These are phyloP conservation scores for Crenuchus spilurus DNA, from an alignment of 2,797 vertebrate genomes.

Conservation along the genomic window DNA sequence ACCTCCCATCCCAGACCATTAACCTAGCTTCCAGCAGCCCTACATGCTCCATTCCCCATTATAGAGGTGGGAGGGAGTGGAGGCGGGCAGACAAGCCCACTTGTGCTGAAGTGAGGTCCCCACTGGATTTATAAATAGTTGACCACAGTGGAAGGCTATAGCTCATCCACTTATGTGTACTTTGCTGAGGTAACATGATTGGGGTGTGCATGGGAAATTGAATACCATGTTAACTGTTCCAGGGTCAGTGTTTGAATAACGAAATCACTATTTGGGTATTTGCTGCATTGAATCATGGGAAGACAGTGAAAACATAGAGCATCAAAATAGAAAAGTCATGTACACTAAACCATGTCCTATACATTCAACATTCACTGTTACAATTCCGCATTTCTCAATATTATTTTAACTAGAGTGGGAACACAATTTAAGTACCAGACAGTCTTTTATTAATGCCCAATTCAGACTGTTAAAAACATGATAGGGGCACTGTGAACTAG, in stretches of 20 bases:
- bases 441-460: too few species aligned
- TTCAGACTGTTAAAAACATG: too few species aligned
- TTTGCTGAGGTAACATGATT: conserved; percentile 44
- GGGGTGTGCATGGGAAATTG: neutral
- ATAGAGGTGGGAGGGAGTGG: neutral
- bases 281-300: neutral
- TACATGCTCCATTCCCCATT: neutral
- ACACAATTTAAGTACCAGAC: too few species aligned
- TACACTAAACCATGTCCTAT: too few species aligned
- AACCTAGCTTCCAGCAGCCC: conserved; percentile 5
- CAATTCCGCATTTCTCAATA: too few species aligned
- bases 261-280: neutral
- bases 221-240: neutral
- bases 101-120: conserved; percentile 28
- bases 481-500: too few species aligned
- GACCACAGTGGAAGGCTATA: conserved; percentile 33
- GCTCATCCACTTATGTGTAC: conserved; percentile 48
- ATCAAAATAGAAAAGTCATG: too few species aligned
- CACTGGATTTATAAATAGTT: conserved; percentile 49
- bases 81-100: neutral
- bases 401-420: too few species aligned
- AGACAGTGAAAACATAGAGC: neutral
- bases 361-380: too few species aligned
- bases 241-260: neutral
- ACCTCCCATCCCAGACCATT: neutral